Conservation (phyloP, 2,113 vertebrate genomes). For the Scolopax mira region DNA sequence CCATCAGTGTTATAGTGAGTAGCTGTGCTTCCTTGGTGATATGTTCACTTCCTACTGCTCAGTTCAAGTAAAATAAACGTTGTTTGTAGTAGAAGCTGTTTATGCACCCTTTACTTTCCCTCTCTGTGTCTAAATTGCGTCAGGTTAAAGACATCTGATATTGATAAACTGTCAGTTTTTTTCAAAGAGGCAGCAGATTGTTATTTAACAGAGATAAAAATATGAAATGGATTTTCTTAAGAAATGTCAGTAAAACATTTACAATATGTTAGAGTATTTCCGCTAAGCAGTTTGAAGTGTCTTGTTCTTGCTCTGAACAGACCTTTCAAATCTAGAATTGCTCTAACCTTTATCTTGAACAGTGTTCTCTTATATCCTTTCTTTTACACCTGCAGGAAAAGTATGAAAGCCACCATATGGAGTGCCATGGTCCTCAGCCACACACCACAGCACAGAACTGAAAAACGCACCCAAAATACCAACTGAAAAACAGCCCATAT, state of each 20-base stretch:
- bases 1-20: background rate
- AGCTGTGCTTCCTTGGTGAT: background rate
- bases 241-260: slow-evolving; percentile 68
- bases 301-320: slow-evolving; percentile 19
- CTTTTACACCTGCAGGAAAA: slow-evolving; percentile 47
- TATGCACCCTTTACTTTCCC: background rate
- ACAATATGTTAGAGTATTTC: slow-evolving; percentile 51
- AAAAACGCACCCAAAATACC: slow-evolving; percentile 33
- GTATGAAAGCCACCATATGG: slow-evolving; percentile 47
- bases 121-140: background rate
- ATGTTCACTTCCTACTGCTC: background rate
- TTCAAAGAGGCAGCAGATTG: slow-evolving; percentile 55
- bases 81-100: background rate
- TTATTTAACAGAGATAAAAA: slow-evolving; percentile 66
- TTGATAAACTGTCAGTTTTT: slow-evolving; percentile 67
- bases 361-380: slow-evolving; percentile 25
- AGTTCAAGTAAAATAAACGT: background rate
- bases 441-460: background rate
- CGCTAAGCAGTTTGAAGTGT: slow-evolving; percentile 26
- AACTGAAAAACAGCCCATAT: slow-evolving; percentile 57
- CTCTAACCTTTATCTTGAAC: slow-evolving; percentile 31
- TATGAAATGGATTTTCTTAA: slow-evolving; percentile 64
- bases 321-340: slow-evolving; percentile 41
- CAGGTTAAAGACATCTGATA: slow-evolving; percentile 50
- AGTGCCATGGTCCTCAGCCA: background rate